Evolutionary conservation across 2,888 invertebrate species (phyloP), one percentile per base, ranked within the genome.

Genomic region (Tetragnatha montana): DNA sequence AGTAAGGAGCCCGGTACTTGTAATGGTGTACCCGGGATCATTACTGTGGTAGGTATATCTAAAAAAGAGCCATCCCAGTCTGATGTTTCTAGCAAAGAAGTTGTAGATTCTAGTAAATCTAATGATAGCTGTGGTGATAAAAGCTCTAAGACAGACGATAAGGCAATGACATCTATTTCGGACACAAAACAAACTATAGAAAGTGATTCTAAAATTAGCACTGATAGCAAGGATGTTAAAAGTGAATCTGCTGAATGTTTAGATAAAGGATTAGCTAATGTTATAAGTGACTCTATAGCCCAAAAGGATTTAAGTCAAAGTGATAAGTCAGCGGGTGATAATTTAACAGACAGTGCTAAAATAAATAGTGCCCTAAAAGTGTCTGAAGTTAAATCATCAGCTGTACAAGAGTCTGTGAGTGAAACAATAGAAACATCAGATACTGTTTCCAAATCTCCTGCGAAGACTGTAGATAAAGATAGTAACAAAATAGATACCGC

Each of bases 21-120:
- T 22, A 89, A 89, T 81, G 89, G 89, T 47, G 89, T 89, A 14
- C 89, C 89, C 49, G 89, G 89, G 4, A 89, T 89, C 22, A 89
- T 89, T 35, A 89, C 89, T 12, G 89, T 89, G 71, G 89, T 85
- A 71, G 75, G 84, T 51, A 89, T 89, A 70, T 74, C 85, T 22
- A 89, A 89, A 47, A 81, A 76, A 71, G 89, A 89, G 49, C 22
- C 85, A 76, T 47, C 51, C 17, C 70, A 70, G 51, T 17, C 22
- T 0, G 35, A 19, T 78, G 71, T 19, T 50, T 10, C 70, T 70
- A 51, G 22, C 8, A 78, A 76, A 78, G 85, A 85, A 69, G 51
- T 69, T n/a, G 78, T 78, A n/a, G 81, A 82, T 51, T 82, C 78
- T 17, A 49, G 47, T 35, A 87, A 81, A 19, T 76, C 49, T 0